Evolutionary conservation across 2,888 invertebrate species (phyloP).

Genomic region (Eristalis pertinax): DNA sequence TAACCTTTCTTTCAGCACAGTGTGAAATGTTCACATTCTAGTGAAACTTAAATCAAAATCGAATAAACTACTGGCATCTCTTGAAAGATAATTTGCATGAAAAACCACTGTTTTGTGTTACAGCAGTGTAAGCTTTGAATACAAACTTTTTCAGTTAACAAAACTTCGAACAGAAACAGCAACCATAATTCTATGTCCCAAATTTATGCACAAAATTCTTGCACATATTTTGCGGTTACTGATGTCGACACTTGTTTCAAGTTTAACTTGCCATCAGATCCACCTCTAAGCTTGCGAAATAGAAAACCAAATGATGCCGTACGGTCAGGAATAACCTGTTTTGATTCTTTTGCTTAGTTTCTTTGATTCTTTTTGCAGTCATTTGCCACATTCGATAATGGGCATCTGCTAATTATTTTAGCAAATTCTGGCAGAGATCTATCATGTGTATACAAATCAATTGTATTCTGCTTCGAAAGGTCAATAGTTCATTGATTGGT

Average conservation of each 20-base stretch:
- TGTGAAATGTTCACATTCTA: too few species aligned
- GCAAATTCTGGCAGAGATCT: neutral
- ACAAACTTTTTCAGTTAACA: too few species aligned
- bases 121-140: too few species aligned
- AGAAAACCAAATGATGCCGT: neutral
- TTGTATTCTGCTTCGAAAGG: neutral
- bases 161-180: too few species aligned
- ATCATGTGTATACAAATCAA: neutral
- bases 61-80: too few species aligned
- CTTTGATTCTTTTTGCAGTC: neutral
- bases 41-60: too few species aligned
- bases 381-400: neutral
- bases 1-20: too few species aligned
- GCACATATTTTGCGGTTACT: neutral
- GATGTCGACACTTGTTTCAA: neutral
- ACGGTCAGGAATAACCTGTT: neutral
- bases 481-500: too few species aligned
- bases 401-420: neutral
- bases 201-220: neutral
- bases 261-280: neutral
- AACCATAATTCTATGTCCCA: neutral
- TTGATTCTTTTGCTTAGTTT: neutral
- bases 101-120: too few species aligned
- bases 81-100: too few species aligned
- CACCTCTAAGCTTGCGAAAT: neutral